A percentile compares a stretch with the other conserved stretches of the same genome.
phyloP scores from a whole-genome alignment of 2,888 invertebrate genomes.

The Pegoplata infirma region DNA sequence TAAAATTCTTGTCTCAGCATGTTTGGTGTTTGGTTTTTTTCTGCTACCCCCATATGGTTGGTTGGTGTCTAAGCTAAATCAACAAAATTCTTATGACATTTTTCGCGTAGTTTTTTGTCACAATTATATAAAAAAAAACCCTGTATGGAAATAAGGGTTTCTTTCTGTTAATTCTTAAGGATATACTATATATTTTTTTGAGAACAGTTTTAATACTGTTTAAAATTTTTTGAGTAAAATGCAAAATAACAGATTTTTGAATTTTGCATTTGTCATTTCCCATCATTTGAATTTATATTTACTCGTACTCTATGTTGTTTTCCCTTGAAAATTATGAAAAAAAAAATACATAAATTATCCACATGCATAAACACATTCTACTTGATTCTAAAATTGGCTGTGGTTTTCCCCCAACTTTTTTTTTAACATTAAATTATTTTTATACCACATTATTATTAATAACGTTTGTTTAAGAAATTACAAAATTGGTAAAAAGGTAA shows the following conservation, averaged over 20 bases:
- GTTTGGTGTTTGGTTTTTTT: conserved; percentile 9
- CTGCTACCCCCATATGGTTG: conserved; percentile 12
- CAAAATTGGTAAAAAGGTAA: conserved; percentile 28
- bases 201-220: conserved; percentile 29
- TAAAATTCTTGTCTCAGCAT: conserved; percentile 45
- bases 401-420: conserved; percentile 39
- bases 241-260: conserved; percentile 56
- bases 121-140: background rate
- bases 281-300: conserved; percentile 9
- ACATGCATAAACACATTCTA: conserved; percentile 42
- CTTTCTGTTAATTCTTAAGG: background rate
- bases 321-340: background rate
- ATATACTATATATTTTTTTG: too few relatives aligned
- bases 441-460: conserved; percentile 6
- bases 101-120: conserved; percentile 39
- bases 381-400: conserved; percentile 54
- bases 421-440: conserved; percentile 36
- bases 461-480: conserved; percentile 17
- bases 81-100: conserved; percentile 52
- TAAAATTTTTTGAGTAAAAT: conserved; percentile 8
- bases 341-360: conserved; percentile 15
- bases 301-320: background rate
- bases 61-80: conserved; percentile 57
- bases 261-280: conserved; percentile 47
- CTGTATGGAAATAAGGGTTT: background rate